phyloP scores from a whole-genome alignment of 2,113 vertebrate genomes.

The Propithecus coquereli region DNA sequence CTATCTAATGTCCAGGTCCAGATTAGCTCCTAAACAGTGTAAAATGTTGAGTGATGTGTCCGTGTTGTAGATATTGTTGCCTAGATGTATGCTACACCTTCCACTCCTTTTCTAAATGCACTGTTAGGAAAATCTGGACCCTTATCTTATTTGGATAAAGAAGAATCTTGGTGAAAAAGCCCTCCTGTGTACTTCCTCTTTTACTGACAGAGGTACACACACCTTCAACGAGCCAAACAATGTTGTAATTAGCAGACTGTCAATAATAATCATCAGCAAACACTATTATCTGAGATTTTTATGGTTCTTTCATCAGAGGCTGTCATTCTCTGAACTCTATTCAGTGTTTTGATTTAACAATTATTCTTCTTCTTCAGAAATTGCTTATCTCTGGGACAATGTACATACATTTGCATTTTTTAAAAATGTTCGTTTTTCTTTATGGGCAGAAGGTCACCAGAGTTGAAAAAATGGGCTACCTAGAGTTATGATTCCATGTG shows the following conservation, averaged over 20 bases:
- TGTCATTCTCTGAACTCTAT: background rate
- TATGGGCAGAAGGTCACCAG: background rate
- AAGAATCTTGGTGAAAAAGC: background rate
- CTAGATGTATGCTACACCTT: background rate
- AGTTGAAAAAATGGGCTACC: background rate
- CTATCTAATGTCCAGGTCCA: background rate
- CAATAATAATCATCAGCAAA: background rate
- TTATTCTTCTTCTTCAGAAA: slow-evolving; percentile 11
- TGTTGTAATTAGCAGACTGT: background rate
- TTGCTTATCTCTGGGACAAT: background rate
- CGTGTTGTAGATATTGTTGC: background rate
- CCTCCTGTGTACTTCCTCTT: background rate
- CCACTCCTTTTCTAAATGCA: background rate
- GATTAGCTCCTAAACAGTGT: background rate
- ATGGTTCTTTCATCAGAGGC: background rate
- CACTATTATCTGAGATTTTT: background rate
- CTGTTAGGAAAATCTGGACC: background rate
- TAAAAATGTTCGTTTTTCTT: background rate
- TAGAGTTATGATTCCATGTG: background rate
- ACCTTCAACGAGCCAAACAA: background rate
- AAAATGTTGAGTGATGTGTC: background rate
- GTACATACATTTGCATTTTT: background rate
- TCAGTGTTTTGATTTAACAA: background rate
- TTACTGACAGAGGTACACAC: background rate
- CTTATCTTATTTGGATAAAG: background rate